Evolutionary conservation across 2,888 invertebrate genomes (phyloP).

Genomic region (Cyclophora punctaria): DNA sequence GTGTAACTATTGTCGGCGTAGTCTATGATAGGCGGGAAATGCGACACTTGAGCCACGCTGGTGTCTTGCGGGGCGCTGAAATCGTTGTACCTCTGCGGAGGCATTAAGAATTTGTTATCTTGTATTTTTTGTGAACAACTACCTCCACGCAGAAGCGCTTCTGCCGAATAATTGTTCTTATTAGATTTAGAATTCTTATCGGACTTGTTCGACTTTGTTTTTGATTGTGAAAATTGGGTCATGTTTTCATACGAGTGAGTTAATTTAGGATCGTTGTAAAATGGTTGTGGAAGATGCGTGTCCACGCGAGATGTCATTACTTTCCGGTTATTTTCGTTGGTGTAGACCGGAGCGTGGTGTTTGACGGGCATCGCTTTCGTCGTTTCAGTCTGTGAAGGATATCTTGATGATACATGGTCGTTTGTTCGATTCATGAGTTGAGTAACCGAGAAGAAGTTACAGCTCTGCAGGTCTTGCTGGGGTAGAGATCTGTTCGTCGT

Average conservation of each 20-base stretch:
- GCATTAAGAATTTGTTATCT: conserved; percentile 51
- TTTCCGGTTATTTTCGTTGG: conserved; percentile 50
- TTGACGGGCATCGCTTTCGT: conserved; percentile 41
- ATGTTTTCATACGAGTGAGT: conserved; percentile 47
- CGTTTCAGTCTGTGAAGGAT: conserved; percentile 44
- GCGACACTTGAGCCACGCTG: conserved; percentile 64
- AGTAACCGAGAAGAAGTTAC: conserved; percentile 64
- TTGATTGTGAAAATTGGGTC: conserved; percentile 44
- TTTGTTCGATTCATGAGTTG: conserved; percentile 66
- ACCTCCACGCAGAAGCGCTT: conserved; percentile 58
- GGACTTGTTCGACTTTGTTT: conserved; percentile 45
- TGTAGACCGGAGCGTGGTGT: conserved; percentile 41
- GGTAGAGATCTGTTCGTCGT: conserved; percentile 34
- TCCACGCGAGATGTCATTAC: conserved; percentile 42
- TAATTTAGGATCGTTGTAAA: conserved; percentile 52
- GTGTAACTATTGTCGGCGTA: conserved; percentile 59
- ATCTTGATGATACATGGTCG: conserved; percentile 50
- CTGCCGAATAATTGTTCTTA: conserved; percentile 66
- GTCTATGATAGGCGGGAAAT: conserved; percentile 63
- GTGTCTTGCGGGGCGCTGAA: conserved; percentile 51
- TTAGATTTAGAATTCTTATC: conserved; percentile 54
- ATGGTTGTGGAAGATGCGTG: conserved; percentile 47
- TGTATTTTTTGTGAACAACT: conserved; percentile 52
- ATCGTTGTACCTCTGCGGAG: conserved; percentile 57
- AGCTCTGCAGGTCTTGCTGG: conserved; percentile 55